A percentile compares a stretch with the other conserved stretches of the same genome.
Conservation (phyloP, 2,888 invertebrate genomes). For the Helicoverpa assulta region DNA sequence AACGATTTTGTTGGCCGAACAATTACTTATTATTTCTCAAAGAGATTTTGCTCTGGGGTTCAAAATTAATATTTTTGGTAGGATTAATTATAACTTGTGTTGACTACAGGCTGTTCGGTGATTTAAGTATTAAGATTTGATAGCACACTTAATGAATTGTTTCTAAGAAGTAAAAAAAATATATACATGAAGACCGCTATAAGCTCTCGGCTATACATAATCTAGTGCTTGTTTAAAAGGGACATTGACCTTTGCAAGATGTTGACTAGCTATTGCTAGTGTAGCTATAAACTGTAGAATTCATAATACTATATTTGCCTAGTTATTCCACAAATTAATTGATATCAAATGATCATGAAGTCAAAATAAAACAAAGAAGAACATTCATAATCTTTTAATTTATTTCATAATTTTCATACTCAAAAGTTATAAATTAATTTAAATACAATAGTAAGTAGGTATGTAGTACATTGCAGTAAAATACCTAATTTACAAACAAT, state of each 20-base stretch:
- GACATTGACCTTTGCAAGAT: constrained; percentile 29
- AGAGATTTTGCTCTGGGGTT: background rate
- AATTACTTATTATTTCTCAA: constrained; percentile 31
- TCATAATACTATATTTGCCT: constrained; percentile 41
- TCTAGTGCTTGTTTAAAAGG: constrained; percentile 30
- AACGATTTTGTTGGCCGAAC: constrained; percentile 25
- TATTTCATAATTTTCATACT: constrained; percentile 58
- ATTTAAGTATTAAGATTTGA: background rate
- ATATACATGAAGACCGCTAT: constrained; percentile 35
- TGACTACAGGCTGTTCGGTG: background rate
- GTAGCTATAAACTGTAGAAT: constrained; percentile 42
- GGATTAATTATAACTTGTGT: constrained; percentile 10
- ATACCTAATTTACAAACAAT: constrained; percentile 64
- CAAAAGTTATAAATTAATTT: constrained; percentile 44
- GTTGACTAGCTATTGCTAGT: constrained; percentile 19
- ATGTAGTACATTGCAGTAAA: constrained; percentile 53
- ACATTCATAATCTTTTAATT: constrained; percentile 62
- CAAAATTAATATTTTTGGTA: background rate
- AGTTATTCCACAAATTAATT: background rate
- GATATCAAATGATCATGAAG: background rate
- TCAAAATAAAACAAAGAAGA: constrained; percentile 37
- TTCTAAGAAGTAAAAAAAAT: constrained; percentile 34
- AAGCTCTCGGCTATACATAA: constrained; percentile 32
- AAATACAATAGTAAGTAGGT: constrained; percentile 30
- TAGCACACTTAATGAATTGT: constrained; percentile 16